Conservation (phyloP, 2,888 invertebrate species). For the Eupithecia inturbata region DNA sequence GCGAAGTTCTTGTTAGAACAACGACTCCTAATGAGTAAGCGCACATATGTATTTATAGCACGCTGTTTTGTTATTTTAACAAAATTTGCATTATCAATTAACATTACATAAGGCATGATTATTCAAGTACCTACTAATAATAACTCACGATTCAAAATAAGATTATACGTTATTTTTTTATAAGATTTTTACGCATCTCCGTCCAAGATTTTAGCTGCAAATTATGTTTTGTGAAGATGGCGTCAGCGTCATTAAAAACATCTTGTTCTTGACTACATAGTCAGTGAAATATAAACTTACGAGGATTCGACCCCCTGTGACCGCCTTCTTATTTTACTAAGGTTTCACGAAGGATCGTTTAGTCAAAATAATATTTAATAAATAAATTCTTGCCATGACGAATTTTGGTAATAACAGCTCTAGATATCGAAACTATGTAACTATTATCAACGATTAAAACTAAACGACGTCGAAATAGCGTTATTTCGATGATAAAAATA, state of each 20-base stretch:
- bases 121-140: background rate
- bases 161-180: background rate
- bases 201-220: background rate
- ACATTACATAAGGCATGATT: slow-evolving; percentile 4
- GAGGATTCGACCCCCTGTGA: background rate
- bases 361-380: slow-evolving; percentile 4
- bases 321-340: background rate
- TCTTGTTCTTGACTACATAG: background rate
- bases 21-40: slow-evolving; percentile 21
- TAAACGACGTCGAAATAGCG: too few species aligned
- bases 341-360: background rate
- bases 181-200: background rate
- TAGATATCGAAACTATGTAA: slow-evolving; percentile 39
- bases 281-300: background rate
- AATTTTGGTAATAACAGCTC: slow-evolving; percentile 32
- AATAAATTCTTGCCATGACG: slow-evolving; percentile 20
- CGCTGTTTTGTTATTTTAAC: slow-evolving; percentile 22
- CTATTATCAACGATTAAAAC: slow-evolving; percentile 39
- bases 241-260: background rate
- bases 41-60: slow-evolving; percentile 5
- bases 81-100: slow-evolving; percentile 26
- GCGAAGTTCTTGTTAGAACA: background rate
- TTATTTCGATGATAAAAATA: background rate
- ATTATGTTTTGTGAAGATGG: background rate
- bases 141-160: background rate